These are phyloP conservation scores for Polylopha cassiicola DNA, from an alignment of 2,888 invertebrate genomes.

Conservation along the genomic window DNA sequence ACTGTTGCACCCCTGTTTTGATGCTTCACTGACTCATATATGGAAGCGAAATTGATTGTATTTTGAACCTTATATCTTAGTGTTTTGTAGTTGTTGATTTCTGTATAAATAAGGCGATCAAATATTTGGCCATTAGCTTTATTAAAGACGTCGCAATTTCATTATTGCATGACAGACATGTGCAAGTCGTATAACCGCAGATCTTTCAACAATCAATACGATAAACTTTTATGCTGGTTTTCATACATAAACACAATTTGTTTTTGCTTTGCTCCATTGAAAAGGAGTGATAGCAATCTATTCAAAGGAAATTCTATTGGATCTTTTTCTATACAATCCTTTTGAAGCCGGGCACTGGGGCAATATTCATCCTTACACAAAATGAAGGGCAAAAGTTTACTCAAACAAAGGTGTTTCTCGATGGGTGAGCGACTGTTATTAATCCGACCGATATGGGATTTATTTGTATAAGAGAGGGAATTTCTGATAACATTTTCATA, in stretches of 20 bases:
- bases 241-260: no score
- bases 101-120: constrained; percentile 36
- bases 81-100: constrained; percentile 28
- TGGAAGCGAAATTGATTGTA: constrained; percentile 24
- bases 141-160: constrained; percentile 42
- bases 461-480: no score
- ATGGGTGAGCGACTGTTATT: not conserved
- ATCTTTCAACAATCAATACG: constrained; percentile 1
- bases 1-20: constrained; percentile 41
- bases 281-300: constrained; percentile 16
- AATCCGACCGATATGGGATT: no score
- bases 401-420: constrained; percentile 18
- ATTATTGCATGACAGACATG: no score
- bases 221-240: no score
- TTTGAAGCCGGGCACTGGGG: constrained; percentile 16
- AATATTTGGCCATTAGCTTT: constrained; percentile 61
- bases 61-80: constrained; percentile 28
- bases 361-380: constrained; percentile 1
- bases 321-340: not conserved
- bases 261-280: constrained; percentile 17
- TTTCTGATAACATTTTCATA: no score
- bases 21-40: constrained; percentile 52
- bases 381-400: constrained; percentile 7
- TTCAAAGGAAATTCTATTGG: constrained; percentile 1
- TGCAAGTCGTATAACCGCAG: no score